A percentile compares a stretch with the other conserved stretches of the same genome.
These are phyloP conservation scores for Aegithalos caudatus DNA, from an alignment of 2,113 vertebrate species.

Conservation along the genomic window DNA sequence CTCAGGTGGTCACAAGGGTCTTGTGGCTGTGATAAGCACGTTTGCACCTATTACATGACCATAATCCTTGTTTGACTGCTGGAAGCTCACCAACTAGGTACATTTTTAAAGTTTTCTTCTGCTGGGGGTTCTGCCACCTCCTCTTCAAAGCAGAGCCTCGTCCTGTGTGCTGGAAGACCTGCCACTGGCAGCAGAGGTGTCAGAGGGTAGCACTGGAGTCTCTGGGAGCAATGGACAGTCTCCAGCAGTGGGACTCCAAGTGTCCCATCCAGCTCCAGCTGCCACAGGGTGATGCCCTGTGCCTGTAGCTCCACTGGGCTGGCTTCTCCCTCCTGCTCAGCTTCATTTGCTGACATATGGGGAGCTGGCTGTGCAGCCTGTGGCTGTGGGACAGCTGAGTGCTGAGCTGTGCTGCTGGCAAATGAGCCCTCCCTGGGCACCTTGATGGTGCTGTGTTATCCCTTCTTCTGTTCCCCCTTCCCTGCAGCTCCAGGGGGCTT, in stretches of 20 bases:
- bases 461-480: not conserved
- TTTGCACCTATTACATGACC: not conserved
- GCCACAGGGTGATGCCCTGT: not conserved
- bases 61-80: not conserved
- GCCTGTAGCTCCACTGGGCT: not conserved
- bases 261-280: not conserved
- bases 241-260: not conserved
- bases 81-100: not conserved
- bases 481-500: not conserved
- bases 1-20: not conserved
- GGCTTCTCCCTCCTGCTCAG: not conserved
- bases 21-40: not conserved
- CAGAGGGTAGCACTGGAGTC: not conserved
- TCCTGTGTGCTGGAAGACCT: not conserved
- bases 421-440: not conserved
- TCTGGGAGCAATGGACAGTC: not conserved
- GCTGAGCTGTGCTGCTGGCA: not conserved
- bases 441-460: rapidly evolving
- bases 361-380: not conserved
- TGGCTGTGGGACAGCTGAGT: not conserved
- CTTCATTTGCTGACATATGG: not conserved
- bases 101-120: not conserved
- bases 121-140: not conserved
- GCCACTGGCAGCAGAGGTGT: not conserved
- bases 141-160: not conserved